A percentile compares a stretch with the other conserved stretches of the same genome.
Evolutionary conservation across 2,888 invertebrate species (phyloP).

Genomic region (Agonopterix alstromeriana): DNA sequence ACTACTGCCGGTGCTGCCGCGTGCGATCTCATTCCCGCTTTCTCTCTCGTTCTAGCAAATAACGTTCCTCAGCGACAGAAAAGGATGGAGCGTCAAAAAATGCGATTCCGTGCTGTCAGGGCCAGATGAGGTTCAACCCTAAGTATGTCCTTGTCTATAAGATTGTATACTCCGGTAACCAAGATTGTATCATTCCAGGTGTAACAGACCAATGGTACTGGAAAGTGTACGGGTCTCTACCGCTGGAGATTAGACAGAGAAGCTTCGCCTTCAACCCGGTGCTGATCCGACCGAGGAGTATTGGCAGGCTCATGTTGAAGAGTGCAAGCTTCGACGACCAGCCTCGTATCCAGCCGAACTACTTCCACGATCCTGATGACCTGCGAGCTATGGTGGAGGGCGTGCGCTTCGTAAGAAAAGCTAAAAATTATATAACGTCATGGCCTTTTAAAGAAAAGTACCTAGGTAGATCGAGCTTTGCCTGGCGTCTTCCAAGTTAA

Average conservation of each 20-base stretch:
- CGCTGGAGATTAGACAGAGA: slow-evolving; percentile 50
- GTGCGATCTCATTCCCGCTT: no score
- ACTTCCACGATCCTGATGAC: slow-evolving; percentile 84
- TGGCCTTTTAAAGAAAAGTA: no score
- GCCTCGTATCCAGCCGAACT: slow-evolving; percentile 89
- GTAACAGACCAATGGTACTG: slow-evolving; percentile 78
- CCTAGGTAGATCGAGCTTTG: no score
- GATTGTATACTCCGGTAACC: no score
- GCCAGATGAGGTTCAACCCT: no score
- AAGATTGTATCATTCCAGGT: slow-evolving; percentile 35
- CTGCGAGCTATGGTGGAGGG: slow-evolving; percentile 85
- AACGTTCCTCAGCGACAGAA: no score
- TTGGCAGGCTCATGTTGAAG: slow-evolving; percentile 82
- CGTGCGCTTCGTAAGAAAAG: slow-evolving; percentile 77
- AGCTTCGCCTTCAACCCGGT: slow-evolving; percentile 85
- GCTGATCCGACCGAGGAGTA: slow-evolving; percentile 84
- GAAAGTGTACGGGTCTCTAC: slow-evolving; percentile 70
- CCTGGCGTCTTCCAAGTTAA: no score
- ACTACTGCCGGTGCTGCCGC: no score
- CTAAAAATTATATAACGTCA: neutral
- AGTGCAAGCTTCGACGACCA: slow-evolving; percentile 84
- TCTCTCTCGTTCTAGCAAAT: no score
- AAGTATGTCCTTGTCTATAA: no score
- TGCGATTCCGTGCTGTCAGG: no score
- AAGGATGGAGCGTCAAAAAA: no score